phyloP scores from a whole-genome alignment of 1,140 invertebrate genomes.

The Megathymus violae region DNA sequence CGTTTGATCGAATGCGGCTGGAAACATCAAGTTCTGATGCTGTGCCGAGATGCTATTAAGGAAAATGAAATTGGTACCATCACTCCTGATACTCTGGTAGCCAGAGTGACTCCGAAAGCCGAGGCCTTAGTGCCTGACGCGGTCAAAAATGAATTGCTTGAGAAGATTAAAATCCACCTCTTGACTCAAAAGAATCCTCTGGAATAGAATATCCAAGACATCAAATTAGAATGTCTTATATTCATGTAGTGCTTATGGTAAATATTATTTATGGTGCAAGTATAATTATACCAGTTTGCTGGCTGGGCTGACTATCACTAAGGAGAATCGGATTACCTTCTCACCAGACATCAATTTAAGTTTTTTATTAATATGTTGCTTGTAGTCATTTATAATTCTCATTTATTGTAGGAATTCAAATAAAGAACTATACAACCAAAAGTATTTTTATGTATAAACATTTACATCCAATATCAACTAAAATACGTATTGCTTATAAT shows the following conservation, averaged over 20 bases:
- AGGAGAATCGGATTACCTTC: too few species aligned
- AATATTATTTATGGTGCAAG: conserved; percentile 18
- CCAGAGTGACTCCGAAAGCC: conserved; percentile 92
- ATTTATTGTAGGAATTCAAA: conserved; percentile 48
- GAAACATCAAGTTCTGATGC: conserved; percentile 93
- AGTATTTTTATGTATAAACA: conserved; percentile 81
- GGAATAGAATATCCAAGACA: conserved; percentile 43
- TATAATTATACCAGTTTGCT: too few species aligned
- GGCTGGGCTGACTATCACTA: neutral
- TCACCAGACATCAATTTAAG: conserved; percentile 5
- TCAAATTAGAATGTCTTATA: neutral
- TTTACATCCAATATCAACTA: conserved; percentile 74
- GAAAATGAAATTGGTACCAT: conserved; percentile 90
- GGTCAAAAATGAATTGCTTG: conserved; percentile 94
- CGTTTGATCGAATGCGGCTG: conserved; percentile 95
- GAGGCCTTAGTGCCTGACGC: conserved; percentile 93
- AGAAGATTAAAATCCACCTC: conserved; percentile 89
- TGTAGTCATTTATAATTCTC: conserved; percentile 23
- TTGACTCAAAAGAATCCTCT: conserved; percentile 74
- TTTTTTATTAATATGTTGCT: conserved; percentile 12
- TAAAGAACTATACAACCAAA: conserved; percentile 67
- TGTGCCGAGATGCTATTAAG: conserved; percentile 92
- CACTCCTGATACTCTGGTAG: conserved; percentile 91
- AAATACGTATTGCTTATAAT: conserved; percentile 80
- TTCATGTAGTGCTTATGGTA: conserved; percentile 3